Evolutionary conservation across 2,888 invertebrate species (phyloP), one percentile per base, ranked within the genome.

Genomic region (Iphiclides podalirius): DNA sequence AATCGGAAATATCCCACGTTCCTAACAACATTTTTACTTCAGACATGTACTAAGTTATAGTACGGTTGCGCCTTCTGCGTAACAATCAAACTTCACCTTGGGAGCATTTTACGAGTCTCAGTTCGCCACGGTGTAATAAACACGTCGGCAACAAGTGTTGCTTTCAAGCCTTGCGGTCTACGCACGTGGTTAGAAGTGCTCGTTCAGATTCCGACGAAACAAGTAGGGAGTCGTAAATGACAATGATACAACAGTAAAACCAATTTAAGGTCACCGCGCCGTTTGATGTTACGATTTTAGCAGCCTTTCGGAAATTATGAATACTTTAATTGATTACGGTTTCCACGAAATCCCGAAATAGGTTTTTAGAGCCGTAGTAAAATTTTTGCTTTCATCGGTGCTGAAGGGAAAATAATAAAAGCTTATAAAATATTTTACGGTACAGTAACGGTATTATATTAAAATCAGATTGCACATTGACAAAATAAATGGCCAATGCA

Each of bases 71-170:
- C 60, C 61, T 67, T 60, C 53, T 57, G 54, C 63, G 62, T 61
- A 79, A 82, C 81, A 83, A 79, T 82, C 76, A 79, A 75, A 79
- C 61, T 70, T 79, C 75, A 80, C 85, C 83, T 84, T 83, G 79
- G 65, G 52, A 75, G 61, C 65, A 59, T 68, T 82, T 82, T 79
- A 81, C 72, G 77, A 76, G 68, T 67, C 62, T 66, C 71, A 68
- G 70, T 64, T 68, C 64, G 63, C 62, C 63, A 58, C 59, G 55
- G 56, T 59, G 72, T 64, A 70, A 79, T 80, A 82, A 81, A 82
- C 72, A 75, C 69, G 70, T 77, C 70, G 60, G 72, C 76, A 80
- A 78, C 74, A 78, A 78, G 79, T 81, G 76, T 64, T 63, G 50
- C 54, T 52, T 72, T 35, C 14, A 67, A 55, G 60, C 57, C 58